Evolutionary conservation across 2,888 invertebrate genomes (phyloP).

Genomic region (Zele albiditarsus): DNA sequence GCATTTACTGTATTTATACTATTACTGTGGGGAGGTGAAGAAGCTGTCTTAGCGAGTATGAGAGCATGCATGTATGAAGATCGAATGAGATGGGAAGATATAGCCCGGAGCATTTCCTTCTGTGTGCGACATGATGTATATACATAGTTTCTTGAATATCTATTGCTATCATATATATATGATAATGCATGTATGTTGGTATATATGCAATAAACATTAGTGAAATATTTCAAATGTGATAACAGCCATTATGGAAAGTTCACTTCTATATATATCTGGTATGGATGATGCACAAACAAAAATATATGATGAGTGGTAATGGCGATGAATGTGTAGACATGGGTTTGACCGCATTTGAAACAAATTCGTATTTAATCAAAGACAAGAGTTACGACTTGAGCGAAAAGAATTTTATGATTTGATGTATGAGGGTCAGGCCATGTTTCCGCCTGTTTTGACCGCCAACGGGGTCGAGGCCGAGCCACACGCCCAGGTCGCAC

Average conservation of each 20-base stretch:
- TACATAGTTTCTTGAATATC: not conserved
- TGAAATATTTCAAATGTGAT: not conserved
- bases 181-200: not conserved
- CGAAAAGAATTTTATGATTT: slow-evolving; percentile 49
- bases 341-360: slow-evolving; percentile 34
- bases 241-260: not conserved
- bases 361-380: slow-evolving; percentile 50
- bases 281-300: too few relatives aligned
- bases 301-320: not conserved
- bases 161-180: not conserved
- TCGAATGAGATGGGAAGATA: slow-evolving; percentile 68
- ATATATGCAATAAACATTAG: too few relatives aligned
- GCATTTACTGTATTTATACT: slow-evolving; percentile 44
- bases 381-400: slow-evolving; percentile 35
- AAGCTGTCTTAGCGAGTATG: not conserved
- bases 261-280: too few relatives aligned
- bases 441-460: slow-evolving; percentile 73
- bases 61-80: slow-evolving; percentile 21
- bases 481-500: slow-evolving; percentile 70
- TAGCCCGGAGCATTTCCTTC: slow-evolving; percentile 66
- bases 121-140: slow-evolving; percentile 48
- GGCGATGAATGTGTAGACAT: not conserved
- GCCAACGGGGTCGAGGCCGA: slow-evolving; percentile 69
- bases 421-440: slow-evolving; percentile 71
- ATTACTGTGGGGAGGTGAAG: too few relatives aligned